A percentile compares a stretch with the other conserved stretches of the same genome.
Evolutionary conservation across 37 sponge, comb jelly and placozoan species (phyloP).

Genomic region (Agelas oroides): DNA sequence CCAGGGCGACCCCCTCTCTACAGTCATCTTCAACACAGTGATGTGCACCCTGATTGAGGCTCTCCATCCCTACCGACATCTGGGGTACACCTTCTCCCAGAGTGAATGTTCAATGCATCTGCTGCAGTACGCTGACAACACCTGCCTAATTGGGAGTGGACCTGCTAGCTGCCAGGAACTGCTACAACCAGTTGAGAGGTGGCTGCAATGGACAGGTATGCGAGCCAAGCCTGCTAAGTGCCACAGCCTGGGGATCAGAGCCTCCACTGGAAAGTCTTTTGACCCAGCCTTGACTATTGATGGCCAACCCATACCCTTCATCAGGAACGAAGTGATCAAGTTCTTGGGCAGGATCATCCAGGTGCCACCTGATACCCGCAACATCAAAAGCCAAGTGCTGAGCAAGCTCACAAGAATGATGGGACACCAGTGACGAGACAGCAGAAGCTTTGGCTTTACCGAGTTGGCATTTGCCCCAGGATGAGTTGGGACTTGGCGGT

Average conservation of each 20-base stretch:
- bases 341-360: not conserved
- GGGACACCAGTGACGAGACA: not conserved
- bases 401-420: slow-evolving; percentile 8
- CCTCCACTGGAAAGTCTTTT: slow-evolving; percentile 6
- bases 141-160: slow-evolving; percentile 8
- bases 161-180: slow-evolving; percentile 34
- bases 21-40: slow-evolving; percentile 32
- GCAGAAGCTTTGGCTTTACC: not conserved
- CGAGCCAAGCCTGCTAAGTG: slow-evolving; percentile 36
- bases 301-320: slow-evolving; percentile 27
- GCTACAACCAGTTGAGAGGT: slow-evolving; percentile 1
- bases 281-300: slow-evolving; percentile 18
- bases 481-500: not conserved
- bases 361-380: not conserved
- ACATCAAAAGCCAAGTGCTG: too few species aligned
- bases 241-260: slow-evolving; percentile 10
- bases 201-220: slow-evolving; percentile 34
- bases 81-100: slow-evolving; percentile 23
- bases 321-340: not conserved
- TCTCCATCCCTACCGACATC: not conserved
- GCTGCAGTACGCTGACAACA: slow-evolving; percentile 43
- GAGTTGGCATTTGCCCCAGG: not conserved
- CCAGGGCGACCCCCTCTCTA: slow-evolving; percentile 55
- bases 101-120: not conserved
- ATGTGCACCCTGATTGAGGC: slow-evolving; percentile 43